phyloP scores from a whole-genome alignment of 2,113 vertebrate genomes.

The Columba janthina region DNA sequence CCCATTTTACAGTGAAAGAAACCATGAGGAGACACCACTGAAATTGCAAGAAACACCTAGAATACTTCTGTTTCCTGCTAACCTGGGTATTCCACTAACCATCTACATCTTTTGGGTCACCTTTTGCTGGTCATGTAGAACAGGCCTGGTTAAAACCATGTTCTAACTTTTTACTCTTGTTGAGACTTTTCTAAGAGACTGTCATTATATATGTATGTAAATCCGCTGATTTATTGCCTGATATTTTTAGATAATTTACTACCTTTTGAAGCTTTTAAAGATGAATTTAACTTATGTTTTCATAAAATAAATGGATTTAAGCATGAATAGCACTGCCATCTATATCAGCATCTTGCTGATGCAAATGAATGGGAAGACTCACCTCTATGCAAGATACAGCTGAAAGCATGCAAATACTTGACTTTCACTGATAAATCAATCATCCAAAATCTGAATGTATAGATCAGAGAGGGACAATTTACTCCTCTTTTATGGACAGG shows the following conservation, averaged over 20 bases:
- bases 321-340: constrained; percentile 40
- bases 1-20: background rate
- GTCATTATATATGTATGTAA: background rate
- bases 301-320: constrained; percentile 53
- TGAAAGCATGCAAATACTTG: constrained; percentile 39
- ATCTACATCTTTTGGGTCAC: background rate
- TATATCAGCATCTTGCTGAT: constrained; percentile 58
- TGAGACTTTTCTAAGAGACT: background rate
- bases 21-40: background rate
- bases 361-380: constrained; percentile 30
- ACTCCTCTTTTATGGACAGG: background rate
- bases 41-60: background rate
- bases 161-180: background rate
- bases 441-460: background rate
- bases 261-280: constrained; percentile 43
- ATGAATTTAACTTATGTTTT: constrained; percentile 49
- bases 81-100: background rate
- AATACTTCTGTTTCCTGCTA: background rate
- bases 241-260: constrained; percentile 8
- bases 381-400: constrained; percentile 57
- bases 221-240: background rate
- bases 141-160: background rate
- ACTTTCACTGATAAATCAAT: constrained; percentile 47
- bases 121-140: background rate
- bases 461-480: background rate